Evolutionary conservation across 2,113 vertebrate species (phyloP).

Genomic region (Arizona elegans): DNA sequence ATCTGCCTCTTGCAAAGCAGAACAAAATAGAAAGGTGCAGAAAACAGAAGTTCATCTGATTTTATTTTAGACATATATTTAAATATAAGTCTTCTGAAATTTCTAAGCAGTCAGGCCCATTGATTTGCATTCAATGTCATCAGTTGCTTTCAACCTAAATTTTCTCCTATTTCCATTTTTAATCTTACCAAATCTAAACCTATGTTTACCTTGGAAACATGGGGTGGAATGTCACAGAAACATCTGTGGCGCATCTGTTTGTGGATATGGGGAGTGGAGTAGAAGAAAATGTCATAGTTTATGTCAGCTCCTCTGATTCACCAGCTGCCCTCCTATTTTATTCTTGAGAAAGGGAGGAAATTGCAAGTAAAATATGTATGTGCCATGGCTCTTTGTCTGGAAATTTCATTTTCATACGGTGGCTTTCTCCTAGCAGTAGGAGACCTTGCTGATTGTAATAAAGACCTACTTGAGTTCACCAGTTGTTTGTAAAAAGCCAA

Average conservation of each 20-base stretch:
- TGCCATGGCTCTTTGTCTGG: neutral
- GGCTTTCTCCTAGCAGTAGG: neutral
- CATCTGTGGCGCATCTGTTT: neutral
- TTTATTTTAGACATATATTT: neutral
- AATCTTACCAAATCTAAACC: neutral
- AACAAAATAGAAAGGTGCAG: neutral
- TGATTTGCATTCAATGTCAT: neutral
- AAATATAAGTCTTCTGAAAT: neutral
- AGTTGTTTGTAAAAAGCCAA: conserved; percentile 43
- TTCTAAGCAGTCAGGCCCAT: neutral
- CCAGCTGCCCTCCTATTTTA: neutral
- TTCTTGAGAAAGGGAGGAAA: neutral
- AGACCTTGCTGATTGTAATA: neutral
- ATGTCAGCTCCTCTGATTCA: conserved; percentile 1
- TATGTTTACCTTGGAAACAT: neutral
- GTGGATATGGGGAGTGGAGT: neutral
- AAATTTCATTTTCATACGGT: neutral
- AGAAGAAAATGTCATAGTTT: neutral
- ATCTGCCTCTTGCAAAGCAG: neutral
- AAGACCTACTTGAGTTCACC: neutral
- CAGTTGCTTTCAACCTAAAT: neutral
- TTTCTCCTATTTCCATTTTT: neutral
- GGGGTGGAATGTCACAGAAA: neutral
- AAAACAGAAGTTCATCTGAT: neutral
- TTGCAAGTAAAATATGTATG: no score